These are phyloP conservation scores for Calcarius lapponicus DNA, from an alignment of 2,797 vertebrate species.

Conservation along the genomic window DNA sequence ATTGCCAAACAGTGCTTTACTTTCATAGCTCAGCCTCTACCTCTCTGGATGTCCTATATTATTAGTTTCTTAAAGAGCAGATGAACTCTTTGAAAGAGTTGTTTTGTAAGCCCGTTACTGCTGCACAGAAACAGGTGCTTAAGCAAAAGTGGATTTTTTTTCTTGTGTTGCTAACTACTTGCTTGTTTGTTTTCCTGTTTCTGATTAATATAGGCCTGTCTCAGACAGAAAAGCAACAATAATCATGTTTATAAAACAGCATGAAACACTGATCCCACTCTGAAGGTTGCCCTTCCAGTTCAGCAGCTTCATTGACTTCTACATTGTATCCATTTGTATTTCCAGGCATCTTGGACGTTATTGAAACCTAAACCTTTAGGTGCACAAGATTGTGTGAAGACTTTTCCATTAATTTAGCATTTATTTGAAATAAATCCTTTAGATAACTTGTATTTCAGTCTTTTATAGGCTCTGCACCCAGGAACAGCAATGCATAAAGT, in stretches of 20 bases:
- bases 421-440: not conserved
- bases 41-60: not conserved
- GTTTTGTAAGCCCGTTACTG: not conserved
- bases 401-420: not conserved
- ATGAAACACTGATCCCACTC: not conserved
- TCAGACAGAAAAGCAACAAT: not conserved
- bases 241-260: not conserved
- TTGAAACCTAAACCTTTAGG: not conserved
- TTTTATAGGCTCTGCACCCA: not conserved
- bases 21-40: not conserved
- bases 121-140: not conserved
- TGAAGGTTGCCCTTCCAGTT: slow-evolving; percentile 54
- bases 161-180: not conserved
- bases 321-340: slow-evolving; percentile 41
- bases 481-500: not conserved
- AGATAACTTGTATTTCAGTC: not conserved
- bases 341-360: not conserved
- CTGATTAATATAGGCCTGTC: not conserved
- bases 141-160: not conserved
- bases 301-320: slow-evolving; percentile 58
- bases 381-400: not conserved
- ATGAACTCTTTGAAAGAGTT: not conserved
- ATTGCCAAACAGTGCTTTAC: not conserved
- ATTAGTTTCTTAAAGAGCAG: not conserved
- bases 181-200: not conserved